These are phyloP conservation scores for Sapayoa aenigma DNA, from an alignment of 2,113 vertebrate genomes.

Conservation along the genomic window DNA sequence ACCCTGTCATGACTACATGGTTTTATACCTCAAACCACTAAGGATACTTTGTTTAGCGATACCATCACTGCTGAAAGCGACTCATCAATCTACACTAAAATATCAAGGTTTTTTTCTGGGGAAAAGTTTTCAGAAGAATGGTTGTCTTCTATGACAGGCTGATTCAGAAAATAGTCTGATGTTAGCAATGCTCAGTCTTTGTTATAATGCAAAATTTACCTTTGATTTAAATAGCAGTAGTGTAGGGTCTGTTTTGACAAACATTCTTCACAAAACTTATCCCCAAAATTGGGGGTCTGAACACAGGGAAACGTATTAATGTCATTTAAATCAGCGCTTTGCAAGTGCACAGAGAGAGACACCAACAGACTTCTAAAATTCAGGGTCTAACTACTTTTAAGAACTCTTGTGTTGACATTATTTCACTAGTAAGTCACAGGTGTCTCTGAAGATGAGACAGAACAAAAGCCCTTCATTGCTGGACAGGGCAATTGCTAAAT, in stretches of 20 bases:
- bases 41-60: not conserved
- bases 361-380: not conserved
- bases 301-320: accelerated
- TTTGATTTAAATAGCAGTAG: not conserved
- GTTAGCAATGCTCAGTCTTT: not conserved
- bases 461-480: not conserved
- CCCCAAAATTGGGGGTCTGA: accelerated
- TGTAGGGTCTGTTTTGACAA: not conserved
- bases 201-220: not conserved
- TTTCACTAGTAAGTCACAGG: not conserved
- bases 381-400: not conserved
- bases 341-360: not conserved
- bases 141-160: not conserved
- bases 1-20: not conserved
- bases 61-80: not conserved
- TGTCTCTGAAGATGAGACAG: not conserved
- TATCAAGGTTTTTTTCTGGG: not conserved
- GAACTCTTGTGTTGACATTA: not conserved
- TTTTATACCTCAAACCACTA: not conserved
- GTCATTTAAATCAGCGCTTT: not conserved
- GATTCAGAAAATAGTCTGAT: not conserved
- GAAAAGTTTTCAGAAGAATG: not conserved
- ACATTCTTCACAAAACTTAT: not conserved
- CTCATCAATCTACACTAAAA: not conserved
- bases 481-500: not conserved